Base-by-base conservation (phyloP, 2,797 vertebrate species). In the Ambastaia sidthimunki region DNA sequence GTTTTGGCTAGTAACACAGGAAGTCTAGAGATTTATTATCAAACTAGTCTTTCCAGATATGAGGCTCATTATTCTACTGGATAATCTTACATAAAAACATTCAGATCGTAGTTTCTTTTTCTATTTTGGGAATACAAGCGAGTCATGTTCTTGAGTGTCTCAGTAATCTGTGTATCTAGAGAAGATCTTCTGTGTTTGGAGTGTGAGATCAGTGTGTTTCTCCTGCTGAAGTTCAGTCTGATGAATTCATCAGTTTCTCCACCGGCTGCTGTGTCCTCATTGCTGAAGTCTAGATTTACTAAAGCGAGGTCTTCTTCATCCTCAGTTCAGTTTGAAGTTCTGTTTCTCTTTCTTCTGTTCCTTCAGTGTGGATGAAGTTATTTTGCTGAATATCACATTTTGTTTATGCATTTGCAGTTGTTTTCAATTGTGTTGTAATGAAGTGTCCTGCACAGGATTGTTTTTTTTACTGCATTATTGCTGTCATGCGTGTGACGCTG, bases 241-340 rank as follows among this genome's bases (percentile, higher is more conserved):
- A 37, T 37, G 34, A 37, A 37, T 37, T 37, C 34, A 37, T 91
- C 93, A 37, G 28, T 44, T 44, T 44, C 41, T 44, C 41, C 41
- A 44, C 9, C 18, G 10, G 62, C 28, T 3, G 31, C 18, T n/a
- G 93, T 91, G 94, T 95, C 93, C 95, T 99, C 97, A 97, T 96
- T 98, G 97, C 97, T 99, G 97, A 98, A 95, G 94, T 94, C 97
- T 98, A 99, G 97, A 99, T 98, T 96, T 95, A 91, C 96, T 98
- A 93, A 91, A 82, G 96, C 95, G 96, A 97, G 95, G 94, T 87
- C 90, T 83, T 87, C 90, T 82, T 44, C 41, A 44, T 44, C 44
- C 71, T 88, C 3, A 28, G 54, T 82, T 13, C 71, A 11, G 18
- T 68, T 67, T 86, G 16, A 47, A 16, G 62, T 72, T 41, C 0